A percentile compares a stretch with the other conserved stretches of the same genome.
Conservation (phyloP, 64 coral and sea anemone species). For the Porites lutea region DNA sequence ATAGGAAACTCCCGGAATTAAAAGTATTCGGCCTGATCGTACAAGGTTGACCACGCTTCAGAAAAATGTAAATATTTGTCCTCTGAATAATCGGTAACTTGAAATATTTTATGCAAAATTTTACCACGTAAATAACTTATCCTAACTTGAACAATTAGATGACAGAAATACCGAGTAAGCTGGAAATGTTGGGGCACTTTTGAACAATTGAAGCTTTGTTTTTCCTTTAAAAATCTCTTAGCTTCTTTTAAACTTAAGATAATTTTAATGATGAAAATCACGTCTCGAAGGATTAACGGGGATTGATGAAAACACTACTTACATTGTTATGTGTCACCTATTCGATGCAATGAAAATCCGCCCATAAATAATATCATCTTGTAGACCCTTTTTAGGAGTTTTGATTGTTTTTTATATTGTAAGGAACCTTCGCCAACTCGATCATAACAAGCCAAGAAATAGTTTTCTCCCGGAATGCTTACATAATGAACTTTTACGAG, state of each 20-base stretch:
- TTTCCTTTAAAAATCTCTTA: no score
- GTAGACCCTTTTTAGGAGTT: no score
- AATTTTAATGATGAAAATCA: no score
- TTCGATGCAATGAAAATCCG: neutral
- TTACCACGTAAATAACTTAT: neutral
- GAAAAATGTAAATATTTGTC: constrained; percentile 22
- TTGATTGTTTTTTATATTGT: no score
- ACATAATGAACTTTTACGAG: no score
- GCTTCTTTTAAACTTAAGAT: no score
- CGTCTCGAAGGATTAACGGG: no score
- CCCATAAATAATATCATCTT: neutral
- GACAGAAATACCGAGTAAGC: neutral
- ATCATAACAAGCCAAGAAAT: no score
- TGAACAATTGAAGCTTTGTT: neutral
- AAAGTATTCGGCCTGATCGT: constrained; percentile 9
- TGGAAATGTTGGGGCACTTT: neutral
- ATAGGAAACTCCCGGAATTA: neutral
- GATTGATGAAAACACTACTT: neutral
- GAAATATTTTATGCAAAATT: constrained; percentile 19
- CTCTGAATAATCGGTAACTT: neutral
- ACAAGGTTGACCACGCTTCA: neutral
- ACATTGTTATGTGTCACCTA: neutral
- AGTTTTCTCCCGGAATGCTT: no score
- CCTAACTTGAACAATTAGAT: neutral
- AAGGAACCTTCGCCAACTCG: no score